Base-by-base conservation (phyloP, 2,113 vertebrate genomes). In the Cryptotis parvus region DNA sequence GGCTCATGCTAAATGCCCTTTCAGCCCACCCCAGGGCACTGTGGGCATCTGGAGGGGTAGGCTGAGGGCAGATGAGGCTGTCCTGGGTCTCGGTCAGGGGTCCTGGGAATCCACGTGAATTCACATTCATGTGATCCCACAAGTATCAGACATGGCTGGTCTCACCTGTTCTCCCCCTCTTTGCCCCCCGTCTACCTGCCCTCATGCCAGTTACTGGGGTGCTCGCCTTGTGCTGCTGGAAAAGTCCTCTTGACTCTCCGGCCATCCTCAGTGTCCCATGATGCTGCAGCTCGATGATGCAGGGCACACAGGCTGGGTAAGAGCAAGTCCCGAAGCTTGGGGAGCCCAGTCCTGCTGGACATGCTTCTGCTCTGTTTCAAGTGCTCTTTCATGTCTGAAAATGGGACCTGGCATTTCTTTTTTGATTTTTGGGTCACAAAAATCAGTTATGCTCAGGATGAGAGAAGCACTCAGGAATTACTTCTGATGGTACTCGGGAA, bases 231-330 rank as follows among this genome's bases (percentile, higher is more conserved):
- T 39, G 29, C 14, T 45, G 65, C 58, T 12, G 24, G 35, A 91
- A 69, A 29, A 33, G 20, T 75, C 45, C 16, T 31, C 41, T 6
- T 84, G 18, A 73, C 52, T 45, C 35, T 89, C 45, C 1, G 16
- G 55, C 39, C 65, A 74, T 55, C 80, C 73, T 52, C 55, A 58
- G 55, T 58, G 55, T 22, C 55, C 55, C 18, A 58, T 2, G 20
- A 58, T 58, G 55, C 18, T 58, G 55, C 4, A 58, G 55, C 18
- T 58, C 55, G 24, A 18, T 22, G 55, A n/a, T n/a, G 77, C 29
- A 24, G 2, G 12, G 24, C 15, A 4, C 9, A 3, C 2, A 3
- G n/a, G 8, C 20, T 43, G 3, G 7, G 2, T 58, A 58, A 20
- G 55, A 24, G 55, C 18, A 58, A 58, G 55, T 20, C 20, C 55